Evolutionary conservation across 2,113 vertebrate genomes (phyloP).

Genomic region (Atlantisia rogersi): DNA sequence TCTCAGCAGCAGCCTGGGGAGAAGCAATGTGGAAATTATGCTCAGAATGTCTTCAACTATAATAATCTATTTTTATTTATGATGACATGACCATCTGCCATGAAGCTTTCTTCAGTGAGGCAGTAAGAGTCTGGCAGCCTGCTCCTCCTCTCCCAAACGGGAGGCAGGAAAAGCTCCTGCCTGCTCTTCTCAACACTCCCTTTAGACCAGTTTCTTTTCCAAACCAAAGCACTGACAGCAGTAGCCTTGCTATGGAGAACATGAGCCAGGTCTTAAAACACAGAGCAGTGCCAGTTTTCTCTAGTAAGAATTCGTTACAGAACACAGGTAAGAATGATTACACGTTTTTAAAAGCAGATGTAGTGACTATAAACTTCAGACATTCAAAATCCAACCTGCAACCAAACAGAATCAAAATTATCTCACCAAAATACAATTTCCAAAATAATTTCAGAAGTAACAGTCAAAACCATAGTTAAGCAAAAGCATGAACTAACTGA

Average conservation of each 20-base stretch:
- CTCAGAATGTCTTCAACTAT: neutral
- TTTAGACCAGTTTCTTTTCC: neutral
- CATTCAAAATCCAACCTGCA: neutral
- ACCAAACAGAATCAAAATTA: neutral
- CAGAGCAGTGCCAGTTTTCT: neutral
- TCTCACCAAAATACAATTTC: neutral
- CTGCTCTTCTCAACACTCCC: neutral
- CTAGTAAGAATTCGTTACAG: neutral
- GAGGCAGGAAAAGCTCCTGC: neutral
- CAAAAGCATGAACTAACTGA: neutral
- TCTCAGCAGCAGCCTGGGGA: neutral
- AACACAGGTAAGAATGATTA: neutral
- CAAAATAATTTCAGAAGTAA: neutral
- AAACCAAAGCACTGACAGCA: neutral
- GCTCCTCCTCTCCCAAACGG: neutral
- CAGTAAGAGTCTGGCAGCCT: neutral
- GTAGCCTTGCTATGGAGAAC: neutral
- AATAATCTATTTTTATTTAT: constrained; percentile 25
- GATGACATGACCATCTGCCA: constrained; percentile 40
- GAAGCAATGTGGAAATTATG: neutral
- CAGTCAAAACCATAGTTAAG: neutral
- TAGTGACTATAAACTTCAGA: neutral
- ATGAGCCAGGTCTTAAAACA: neutral
- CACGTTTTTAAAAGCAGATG: neutral
- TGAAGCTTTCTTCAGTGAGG: neutral